These are phyloP conservation scores for Zosterops lateralis DNA, from an alignment of 2,113 vertebrate genomes.

Conservation along the genomic window DNA sequence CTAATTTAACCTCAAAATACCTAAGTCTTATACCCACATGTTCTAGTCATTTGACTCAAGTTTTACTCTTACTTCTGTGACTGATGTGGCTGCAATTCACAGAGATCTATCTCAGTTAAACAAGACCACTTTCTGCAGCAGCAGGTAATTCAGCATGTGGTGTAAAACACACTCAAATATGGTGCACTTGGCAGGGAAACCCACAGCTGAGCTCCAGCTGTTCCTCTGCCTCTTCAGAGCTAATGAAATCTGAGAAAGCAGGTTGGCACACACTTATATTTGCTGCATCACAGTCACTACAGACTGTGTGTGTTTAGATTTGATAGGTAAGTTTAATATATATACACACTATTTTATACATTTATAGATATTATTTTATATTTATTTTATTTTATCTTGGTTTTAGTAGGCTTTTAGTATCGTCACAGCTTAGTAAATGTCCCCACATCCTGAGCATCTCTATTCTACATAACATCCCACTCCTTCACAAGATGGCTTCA, in stretches of 20 bases:
- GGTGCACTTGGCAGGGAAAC: not conserved
- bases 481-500: constrained; percentile 83
- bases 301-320: not conserved
- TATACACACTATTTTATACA: not conserved
- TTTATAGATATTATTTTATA: not conserved
- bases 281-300: not conserved
- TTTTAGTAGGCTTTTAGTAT: not conserved
- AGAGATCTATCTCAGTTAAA: not conserved
- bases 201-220: not conserved
- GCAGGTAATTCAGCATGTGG: not conserved
- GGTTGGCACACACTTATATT: not conserved
- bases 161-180: not conserved
- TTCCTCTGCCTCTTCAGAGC: not conserved
- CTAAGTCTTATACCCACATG: not conserved
- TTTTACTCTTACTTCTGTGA: not conserved
- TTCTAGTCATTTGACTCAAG: not conserved
- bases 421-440: constrained; percentile 2
- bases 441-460: not conserved
- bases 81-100: not conserved
- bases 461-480: constrained; percentile 46
- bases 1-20: not conserved
- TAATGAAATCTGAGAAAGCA: not conserved
- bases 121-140: not conserved
- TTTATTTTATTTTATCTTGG: not conserved
- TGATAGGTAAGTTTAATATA: not conserved